These are phyloP conservation scores for Thunnus maccoyii DNA, from an alignment of 2,113 vertebrate genomes.

Conservation along the genomic window DNA sequence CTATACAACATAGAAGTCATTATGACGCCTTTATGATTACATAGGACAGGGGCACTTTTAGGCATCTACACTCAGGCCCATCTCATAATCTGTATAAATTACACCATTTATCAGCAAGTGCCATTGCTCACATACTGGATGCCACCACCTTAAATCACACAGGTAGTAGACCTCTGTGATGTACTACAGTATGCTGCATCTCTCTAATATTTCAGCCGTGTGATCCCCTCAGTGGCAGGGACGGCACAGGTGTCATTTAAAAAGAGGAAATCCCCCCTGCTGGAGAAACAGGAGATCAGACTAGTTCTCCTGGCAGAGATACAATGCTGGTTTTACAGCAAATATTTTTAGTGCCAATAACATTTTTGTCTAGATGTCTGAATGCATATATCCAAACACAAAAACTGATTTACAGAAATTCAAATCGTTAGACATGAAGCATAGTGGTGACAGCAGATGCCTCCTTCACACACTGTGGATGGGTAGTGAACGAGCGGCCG, in stretches of 20 bases:
- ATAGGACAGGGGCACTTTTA: not conserved
- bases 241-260: conserved; percentile 45
- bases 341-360: conserved; percentile 23
- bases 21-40: not conserved
- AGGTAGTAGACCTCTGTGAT: conserved; percentile 24
- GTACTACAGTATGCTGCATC: conserved; percentile 43
- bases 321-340: not conserved
- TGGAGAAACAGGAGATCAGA: conserved; percentile 40
- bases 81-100: conserved; percentile 45
- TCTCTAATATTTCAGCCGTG: conserved; percentile 34
- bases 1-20: not conserved
- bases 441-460: conserved; percentile 1
- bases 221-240: conserved; percentile 53
- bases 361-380: conserved; percentile 7
- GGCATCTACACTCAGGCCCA: not conserved
- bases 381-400: not conserved
- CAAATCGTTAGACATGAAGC: not conserved
- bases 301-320: conserved; percentile 20
- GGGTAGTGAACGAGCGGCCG: not conserved
- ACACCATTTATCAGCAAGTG: conserved; percentile 33
- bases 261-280: conserved; percentile 45
- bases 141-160: conserved; percentile 43
- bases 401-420: not conserved
- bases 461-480: conserved; percentile 10
- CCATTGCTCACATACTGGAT: conserved; percentile 8